These are phyloP conservation scores for Cavia aperea DNA, from an alignment of 2,113 vertebrate genomes.

Conservation along the genomic window DNA sequence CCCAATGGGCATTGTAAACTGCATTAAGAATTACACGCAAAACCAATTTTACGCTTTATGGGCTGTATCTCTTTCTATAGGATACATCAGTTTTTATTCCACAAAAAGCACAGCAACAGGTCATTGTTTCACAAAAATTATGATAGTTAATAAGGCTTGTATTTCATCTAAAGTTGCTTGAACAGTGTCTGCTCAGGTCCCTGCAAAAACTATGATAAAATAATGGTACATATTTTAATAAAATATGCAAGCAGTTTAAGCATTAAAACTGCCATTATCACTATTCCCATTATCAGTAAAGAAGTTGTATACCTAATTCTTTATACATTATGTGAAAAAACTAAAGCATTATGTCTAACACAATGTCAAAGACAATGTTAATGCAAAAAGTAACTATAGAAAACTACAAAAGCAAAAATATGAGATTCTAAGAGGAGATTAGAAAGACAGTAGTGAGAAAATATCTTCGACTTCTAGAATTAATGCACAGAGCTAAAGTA, in stretches of 20 bases:
- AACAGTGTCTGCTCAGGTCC: conserved; percentile 49
- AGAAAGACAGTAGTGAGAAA: not conserved
- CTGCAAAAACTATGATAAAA: conserved; percentile 51
- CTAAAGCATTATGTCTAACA: conserved; percentile 55
- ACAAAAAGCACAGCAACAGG: conserved; percentile 39
- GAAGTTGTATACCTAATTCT: conserved; percentile 56
- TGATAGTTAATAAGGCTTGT: conserved; percentile 45
- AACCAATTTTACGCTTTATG: not conserved
- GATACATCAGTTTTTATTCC: not conserved
- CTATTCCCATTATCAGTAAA: conserved; percentile 51
- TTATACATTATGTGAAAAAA: conserved; percentile 59
- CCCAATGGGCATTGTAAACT: not conserved
- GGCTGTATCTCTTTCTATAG: not conserved
- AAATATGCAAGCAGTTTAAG: conserved; percentile 50
- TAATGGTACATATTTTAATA: conserved; percentile 52
- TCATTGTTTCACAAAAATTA: conserved; percentile 51
- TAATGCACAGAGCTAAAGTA: not conserved
- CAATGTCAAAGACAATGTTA: conserved; percentile 56
- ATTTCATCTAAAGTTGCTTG: conserved; percentile 46
- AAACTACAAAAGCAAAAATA: conserved; percentile 48
- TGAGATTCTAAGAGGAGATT: conserved; percentile 37
- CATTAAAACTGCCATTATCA: conserved; percentile 51
- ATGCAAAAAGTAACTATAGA: conserved; percentile 60
- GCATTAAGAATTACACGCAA: not conserved
- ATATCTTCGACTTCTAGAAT: conserved; percentile 34